Conservation (phyloP, 2,797 vertebrate genomes). For the Alcedo quadribrachys region DNA sequence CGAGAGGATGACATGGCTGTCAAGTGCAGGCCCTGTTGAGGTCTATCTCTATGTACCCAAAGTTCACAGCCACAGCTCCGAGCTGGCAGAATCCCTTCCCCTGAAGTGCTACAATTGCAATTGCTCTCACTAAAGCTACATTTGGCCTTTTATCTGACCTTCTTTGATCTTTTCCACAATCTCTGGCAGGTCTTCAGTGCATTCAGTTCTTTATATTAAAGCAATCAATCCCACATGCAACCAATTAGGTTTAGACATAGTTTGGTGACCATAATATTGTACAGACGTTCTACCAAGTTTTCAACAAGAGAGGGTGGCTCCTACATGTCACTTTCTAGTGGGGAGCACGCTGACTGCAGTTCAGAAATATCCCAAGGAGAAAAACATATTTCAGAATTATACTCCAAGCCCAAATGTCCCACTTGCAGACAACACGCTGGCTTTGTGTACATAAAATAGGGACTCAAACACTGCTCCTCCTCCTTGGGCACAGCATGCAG, state of each 20-base stretch:
- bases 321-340: slow-evolving; percentile 57
- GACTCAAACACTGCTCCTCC: neutral
- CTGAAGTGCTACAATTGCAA: neutral
- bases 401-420: neutral
- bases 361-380: slow-evolving; percentile 48
- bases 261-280: slow-evolving; percentile 27
- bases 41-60: neutral
- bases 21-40: neutral
- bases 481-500: neutral
- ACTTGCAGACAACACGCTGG: slow-evolving; percentile 36
- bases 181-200: slow-evolving; percentile 40
- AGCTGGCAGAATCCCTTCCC: neutral
- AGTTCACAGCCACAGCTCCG: neutral
- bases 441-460: neutral
- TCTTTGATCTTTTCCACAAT: slow-evolving; percentile 21
- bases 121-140: neutral
- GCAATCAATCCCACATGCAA: slow-evolving; percentile 36
- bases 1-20: neutral
- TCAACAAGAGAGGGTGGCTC: slow-evolving; percentile 52
- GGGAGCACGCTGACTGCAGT: slow-evolving; percentile 7
- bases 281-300: slow-evolving; percentile 41
- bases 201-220: slow-evolving; percentile 58
- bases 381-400: slow-evolving; percentile 24
- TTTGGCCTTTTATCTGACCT: slow-evolving; percentile 47
- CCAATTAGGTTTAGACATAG: slow-evolving; percentile 44